Evolutionary conservation across 2,888 invertebrate species (phyloP).

Genomic region (Plagodis dolabraria): DNA sequence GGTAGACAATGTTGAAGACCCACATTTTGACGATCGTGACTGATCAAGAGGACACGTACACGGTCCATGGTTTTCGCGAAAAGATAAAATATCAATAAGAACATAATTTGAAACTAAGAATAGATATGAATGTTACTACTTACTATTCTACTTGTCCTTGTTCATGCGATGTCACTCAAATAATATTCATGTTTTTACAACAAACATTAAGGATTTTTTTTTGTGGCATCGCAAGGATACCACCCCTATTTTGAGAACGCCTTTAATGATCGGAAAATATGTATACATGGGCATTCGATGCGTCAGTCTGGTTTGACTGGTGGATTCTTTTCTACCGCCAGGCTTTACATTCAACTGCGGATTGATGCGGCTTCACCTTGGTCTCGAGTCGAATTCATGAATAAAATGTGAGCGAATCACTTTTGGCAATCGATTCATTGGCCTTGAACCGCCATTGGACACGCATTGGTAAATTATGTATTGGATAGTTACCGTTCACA

Average conservation of each 20-base stretch:
- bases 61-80: too few species aligned
- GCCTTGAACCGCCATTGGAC: slow-evolving; percentile 27
- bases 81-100: too few species aligned
- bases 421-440: slow-evolving; percentile 19
- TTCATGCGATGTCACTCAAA: neutral
- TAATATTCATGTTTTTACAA: too few species aligned
- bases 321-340: slow-evolving; percentile 12
- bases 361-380: slow-evolving; percentile 12
- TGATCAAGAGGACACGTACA: too few species aligned
- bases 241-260: slow-evolving; percentile 15
- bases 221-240: slow-evolving; percentile 6
- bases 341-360: slow-evolving; percentile 6
- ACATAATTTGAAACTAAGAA: too few species aligned
- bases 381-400: slow-evolving; percentile 9
- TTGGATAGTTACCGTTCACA: slow-evolving; percentile 65
- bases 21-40: too few species aligned
- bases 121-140: too few species aligned
- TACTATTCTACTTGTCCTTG: too few species aligned
- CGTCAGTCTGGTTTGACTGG: slow-evolving; percentile 32
- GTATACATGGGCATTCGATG: slow-evolving; percentile 1
- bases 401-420: slow-evolving; percentile 23
- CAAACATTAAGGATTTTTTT: neutral
- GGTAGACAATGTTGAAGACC: too few species aligned
- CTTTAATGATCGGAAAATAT: slow-evolving; percentile 7
- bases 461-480: slow-evolving; percentile 24